Base-by-base conservation (phyloP, 2,797 vertebrate species). In the Eremophila alpestris region DNA sequence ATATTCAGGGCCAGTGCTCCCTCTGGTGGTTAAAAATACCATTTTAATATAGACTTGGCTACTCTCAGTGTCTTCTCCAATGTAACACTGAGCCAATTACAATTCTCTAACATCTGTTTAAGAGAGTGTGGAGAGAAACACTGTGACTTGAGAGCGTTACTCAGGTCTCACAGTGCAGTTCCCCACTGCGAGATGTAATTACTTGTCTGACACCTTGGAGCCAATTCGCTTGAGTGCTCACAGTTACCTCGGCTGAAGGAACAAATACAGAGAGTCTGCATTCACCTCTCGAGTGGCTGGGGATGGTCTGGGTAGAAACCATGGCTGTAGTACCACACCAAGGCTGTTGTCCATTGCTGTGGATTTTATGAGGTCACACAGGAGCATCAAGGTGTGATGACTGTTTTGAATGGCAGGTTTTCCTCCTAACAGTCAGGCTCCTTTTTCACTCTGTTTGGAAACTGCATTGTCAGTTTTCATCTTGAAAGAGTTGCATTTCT, bases 11-110 rank as follows among this genome's bases (percentile, higher is more conserved):
- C 46, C 34, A 4, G 40, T 78, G 52, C 96, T 94, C 96, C 96
- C 90, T 96, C 95, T 97, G 73, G 81, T 96, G 96, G 96, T 73
- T 80, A 46, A 65, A 85, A 67, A n/a, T 32, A 16, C 34, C 9
- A 4, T 45, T 75, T 56, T 21, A 49, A n/a, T 55, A 36, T 59
- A 49, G 16, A 78, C 13, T 26, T 45, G 22, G 16, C 2, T 55
- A 5, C 56, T 89, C 13, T 76, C 32, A 9, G 0, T 40, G 43
- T 38, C 34, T 62, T 76, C 60, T 4, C 20, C 52, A 22, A 19
- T 16, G 7, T 34, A 34, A 27, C 17, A 11, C 59, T 16, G 24
- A 76, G 11, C 7, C 63, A 55, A 11, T 83, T 83, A n/a, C 11
- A 38, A 0, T 63, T 88, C 54, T 62, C 36, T 87, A 62, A 16